Conservation (phyloP, 2,888 invertebrate genomes). For the Pinctada fucata region DNA sequence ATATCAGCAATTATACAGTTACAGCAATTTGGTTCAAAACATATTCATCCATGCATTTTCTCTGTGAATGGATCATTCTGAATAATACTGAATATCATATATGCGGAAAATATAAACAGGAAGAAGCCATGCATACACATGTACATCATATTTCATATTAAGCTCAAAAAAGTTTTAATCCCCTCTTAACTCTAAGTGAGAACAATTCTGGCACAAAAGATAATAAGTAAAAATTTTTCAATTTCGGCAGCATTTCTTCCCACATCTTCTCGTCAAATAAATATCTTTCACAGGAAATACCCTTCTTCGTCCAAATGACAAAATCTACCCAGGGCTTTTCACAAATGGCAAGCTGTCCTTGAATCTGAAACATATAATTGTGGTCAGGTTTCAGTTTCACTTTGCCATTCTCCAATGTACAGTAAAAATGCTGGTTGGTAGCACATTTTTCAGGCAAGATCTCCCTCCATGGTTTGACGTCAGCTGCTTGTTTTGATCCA, state of each 20-base stretch:
- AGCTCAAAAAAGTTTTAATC: not conserved
- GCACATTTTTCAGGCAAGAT: constrained; percentile 14
- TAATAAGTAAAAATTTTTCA: not conserved
- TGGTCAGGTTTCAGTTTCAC: constrained; percentile 12
- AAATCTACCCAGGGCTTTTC: constrained; percentile 25
- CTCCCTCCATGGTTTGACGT: not conserved
- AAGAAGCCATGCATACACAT: too few relatives aligned
- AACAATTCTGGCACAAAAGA: not conserved
- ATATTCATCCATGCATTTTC: too few relatives aligned
- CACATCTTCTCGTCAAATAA: not conserved
- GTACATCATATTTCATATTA: not conserved
- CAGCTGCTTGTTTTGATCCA: constrained; percentile 1
- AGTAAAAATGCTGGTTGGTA: not conserved
- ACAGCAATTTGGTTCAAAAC: too few relatives aligned
- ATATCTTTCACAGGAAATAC: too few relatives aligned
- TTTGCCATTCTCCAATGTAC: not conserved
- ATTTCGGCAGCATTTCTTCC: not conserved
- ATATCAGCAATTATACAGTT: too few relatives aligned
- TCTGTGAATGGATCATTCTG: too few relatives aligned
- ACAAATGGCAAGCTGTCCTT: constrained; percentile 17
- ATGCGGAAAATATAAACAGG: too few relatives aligned
- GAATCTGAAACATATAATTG: constrained; percentile 28
- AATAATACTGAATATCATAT: too few relatives aligned
- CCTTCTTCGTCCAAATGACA: constrained; percentile 23
- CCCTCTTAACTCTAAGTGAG: not conserved